Evolutionary conservation across 2,797 vertebrate genomes (phyloP).

Genomic region (Centropyge bicolor): DNA sequence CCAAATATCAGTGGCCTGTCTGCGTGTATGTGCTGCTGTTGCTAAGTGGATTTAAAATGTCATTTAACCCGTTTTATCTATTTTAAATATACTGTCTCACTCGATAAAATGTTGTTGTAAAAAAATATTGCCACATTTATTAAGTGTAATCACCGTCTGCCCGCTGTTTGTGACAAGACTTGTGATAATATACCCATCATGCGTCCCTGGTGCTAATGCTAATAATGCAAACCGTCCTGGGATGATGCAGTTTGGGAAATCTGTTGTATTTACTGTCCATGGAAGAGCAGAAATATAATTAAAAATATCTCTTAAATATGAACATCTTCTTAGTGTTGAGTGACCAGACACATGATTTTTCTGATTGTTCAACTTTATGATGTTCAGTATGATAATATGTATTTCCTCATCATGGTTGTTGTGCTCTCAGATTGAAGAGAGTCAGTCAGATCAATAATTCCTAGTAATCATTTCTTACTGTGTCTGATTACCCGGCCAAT

Average conservation of each 20-base stretch:
- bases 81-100: neutral
- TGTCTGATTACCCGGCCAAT: neutral
- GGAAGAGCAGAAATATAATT: neutral
- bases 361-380: neutral
- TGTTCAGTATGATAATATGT: neutral
- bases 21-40: conserved; percentile 11
- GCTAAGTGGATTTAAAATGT: conserved; percentile 1
- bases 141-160: neutral
- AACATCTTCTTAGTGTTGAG: neutral
- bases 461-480: neutral
- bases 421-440: neutral
- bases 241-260: conserved; percentile 20
- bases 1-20: conserved; percentile 60
- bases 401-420: neutral
- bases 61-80: neutral
- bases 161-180: neutral
- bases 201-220: conserved; percentile 63
- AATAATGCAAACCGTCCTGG: conserved; percentile 38
- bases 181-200: neutral
- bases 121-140: neutral
- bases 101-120: neutral
- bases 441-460: neutral
- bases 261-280: neutral
- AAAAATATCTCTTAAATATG: neutral
- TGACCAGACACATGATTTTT: neutral